Conservation (phyloP, 2,113 vertebrate species). For the Corythornis cristatus region DNA sequence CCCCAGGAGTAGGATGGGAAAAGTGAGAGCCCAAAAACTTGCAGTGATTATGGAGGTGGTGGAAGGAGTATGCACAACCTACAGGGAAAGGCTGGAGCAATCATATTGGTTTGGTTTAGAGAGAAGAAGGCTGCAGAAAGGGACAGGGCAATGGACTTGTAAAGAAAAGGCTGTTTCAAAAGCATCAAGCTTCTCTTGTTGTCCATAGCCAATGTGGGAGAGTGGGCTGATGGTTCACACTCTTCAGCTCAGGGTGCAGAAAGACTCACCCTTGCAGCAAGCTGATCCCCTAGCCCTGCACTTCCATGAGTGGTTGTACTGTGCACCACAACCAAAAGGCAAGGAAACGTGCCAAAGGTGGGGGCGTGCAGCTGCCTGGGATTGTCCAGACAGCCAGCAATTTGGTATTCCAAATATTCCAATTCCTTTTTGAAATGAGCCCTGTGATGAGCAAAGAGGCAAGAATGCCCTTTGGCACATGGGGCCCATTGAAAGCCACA, state of each 20-base stretch:
- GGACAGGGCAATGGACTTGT: background rate
- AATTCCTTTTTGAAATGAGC: background rate
- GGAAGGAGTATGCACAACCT: background rate
- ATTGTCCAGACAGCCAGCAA: background rate
- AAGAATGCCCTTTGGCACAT: background rate
- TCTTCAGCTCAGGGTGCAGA: background rate
- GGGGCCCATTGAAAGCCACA: background rate
- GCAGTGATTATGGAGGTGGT: background rate
- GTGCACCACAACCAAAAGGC: background rate
- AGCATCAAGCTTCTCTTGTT: background rate
- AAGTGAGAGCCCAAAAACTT: background rate
- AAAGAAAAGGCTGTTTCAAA: background rate
- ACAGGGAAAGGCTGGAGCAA: background rate
- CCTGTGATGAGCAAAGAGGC: background rate
- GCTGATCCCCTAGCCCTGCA: background rate
- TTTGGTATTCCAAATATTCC: fast-evolving
- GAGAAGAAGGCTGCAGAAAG: background rate
- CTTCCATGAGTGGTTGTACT: background rate
- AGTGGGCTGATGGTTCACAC: background rate
- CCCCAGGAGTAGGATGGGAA: background rate
- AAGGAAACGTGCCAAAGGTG: background rate
- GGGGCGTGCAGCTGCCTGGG: fast-evolving
- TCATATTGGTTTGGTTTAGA: background rate
- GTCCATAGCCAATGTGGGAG: background rate
- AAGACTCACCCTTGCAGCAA: background rate